phyloP scores from a whole-genome alignment of 2,888 invertebrate genomes.

The Xestia xanthographa region DNA sequence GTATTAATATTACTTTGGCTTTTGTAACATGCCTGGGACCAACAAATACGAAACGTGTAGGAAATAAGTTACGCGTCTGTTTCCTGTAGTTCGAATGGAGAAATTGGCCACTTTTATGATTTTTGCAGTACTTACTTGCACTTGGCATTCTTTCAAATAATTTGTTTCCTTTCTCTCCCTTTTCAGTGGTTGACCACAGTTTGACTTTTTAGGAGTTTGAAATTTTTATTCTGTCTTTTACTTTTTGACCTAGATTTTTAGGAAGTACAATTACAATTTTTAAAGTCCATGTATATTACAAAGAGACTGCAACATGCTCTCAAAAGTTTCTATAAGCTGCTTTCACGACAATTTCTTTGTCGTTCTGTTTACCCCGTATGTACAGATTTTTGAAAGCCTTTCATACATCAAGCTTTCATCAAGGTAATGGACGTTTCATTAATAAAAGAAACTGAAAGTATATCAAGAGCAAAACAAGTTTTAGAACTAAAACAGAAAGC shows the following conservation, averaged over 20 bases:
- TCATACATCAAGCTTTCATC: slow-evolving; percentile 29
- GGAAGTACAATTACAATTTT: slow-evolving; percentile 19
- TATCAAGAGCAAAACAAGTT: slow-evolving; percentile 54
- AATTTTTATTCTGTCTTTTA: slow-evolving; percentile 22
- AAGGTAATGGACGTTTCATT: slow-evolving; percentile 33
- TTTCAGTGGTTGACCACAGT: slow-evolving; percentile 29
- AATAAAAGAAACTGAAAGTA: slow-evolving; percentile 59
- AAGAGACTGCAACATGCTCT: slow-evolving; percentile 12
- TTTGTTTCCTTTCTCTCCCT: slow-evolving; percentile 7
- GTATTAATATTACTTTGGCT: slow-evolving; percentile 16
- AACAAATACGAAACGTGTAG: slow-evolving; percentile 34
- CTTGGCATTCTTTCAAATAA: slow-evolving; percentile 10
- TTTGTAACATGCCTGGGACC: slow-evolving; percentile 25
- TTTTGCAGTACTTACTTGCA: slow-evolving; percentile 37
- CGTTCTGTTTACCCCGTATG: slow-evolving; percentile 23
- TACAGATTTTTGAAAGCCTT: slow-evolving; percentile 5
- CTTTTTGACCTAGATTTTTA: slow-evolving; percentile 23
- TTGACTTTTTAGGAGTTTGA: background rate
- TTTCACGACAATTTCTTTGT: slow-evolving; percentile 47
- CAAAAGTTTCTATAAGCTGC: slow-evolving; percentile 8
- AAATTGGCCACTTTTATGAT: slow-evolving; percentile 46
- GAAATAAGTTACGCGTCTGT: slow-evolving; percentile 44
- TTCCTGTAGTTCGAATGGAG: slow-evolving; percentile 46
- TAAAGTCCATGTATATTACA: slow-evolving; percentile 16
- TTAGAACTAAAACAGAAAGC: slow-evolving; percentile 57